Base-by-base conservation (phyloP, 2,888 invertebrate species). In the Troilus luridus region DNA sequence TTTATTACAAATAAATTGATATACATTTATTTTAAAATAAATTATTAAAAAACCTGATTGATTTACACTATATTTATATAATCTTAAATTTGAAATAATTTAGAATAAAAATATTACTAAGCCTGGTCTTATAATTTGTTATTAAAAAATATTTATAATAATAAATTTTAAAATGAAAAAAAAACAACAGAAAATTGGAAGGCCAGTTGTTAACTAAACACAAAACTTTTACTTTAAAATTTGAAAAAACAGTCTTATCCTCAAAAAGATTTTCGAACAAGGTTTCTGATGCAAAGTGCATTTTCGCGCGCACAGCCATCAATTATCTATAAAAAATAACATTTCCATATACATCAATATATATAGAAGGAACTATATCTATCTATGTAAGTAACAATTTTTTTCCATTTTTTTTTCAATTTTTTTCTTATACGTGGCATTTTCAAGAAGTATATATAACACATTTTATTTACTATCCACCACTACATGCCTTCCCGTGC, bases 211-310 rank as follows among this genome's bases (percentile, higher is more conserved):
- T 7, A 56, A 85, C 56, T 58, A n/a, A 54, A 14, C 54, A 85
- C 56, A 54, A 85, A 56, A 85, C 56, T 85, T 85, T 85, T 85
- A 17, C 17, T 89, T 64, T 89, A 64, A 27, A 64, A 54, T 64
- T 64, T 88, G 27, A 64, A 89, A 88, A 89, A 89, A 89, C 89
- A 89, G 89, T 89, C 89, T 89, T 89, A 89, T 89, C 67, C 89
- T 89, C 89, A 59, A 89, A 89, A 89, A 54, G 62, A 89, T 89
- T 89, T 89, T 89, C 89, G 54, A 62, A 62, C 54, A 89, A 89
- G 64, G 60, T 89, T 64, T 64, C 89, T 64, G 89, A 89, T 89
- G 89, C 89, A 62, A 89, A 89, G 89, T 89, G 89, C 89, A 89
- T 89, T 89, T 67, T 89, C 56, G 62, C 54, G 62, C 64, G 89